Conservation (phyloP, 1,140 invertebrate genomes). For the Drosophila parabipectinata region DNA sequence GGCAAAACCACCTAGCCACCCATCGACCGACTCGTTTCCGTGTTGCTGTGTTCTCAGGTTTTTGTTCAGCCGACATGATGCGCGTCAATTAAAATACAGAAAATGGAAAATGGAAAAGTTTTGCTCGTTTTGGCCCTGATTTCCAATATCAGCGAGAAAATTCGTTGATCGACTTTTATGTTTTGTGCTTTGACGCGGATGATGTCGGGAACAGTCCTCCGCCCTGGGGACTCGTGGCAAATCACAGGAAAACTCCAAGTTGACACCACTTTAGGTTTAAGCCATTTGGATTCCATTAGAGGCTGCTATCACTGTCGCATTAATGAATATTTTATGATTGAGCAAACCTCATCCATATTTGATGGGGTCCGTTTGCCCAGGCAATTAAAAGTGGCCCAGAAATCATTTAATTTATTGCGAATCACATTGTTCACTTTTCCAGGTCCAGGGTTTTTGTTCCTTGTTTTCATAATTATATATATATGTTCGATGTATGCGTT, state of each 20-base stretch:
- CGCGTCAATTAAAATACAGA: constrained; percentile 62
- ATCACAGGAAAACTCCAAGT: constrained; percentile 13
- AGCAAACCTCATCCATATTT: constrained; percentile 21
- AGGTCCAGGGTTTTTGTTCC: not conserved
- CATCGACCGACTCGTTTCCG: constrained; percentile 5
- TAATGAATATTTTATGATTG: constrained; percentile 15
- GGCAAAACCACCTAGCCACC: not conserved
- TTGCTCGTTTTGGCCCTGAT: constrained; percentile 41
- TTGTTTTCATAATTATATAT: constrained; percentile 38
- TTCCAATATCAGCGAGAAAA: constrained; percentile 22
- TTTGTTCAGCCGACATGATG: constrained; percentile 58
- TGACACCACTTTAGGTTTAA: constrained; percentile 2
- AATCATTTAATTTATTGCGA: constrained; percentile 46
- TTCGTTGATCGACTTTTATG: constrained; percentile 47
- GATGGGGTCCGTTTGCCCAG: constrained; percentile 6
- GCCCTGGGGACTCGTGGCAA: constrained; percentile 1
- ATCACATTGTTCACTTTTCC: constrained; percentile 35
- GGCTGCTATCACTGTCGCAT: not conserved
- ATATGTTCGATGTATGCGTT: constrained; percentile 8
- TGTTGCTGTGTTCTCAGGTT: constrained; percentile 29
- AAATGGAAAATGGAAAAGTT: constrained; percentile 43
- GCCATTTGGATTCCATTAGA: constrained; percentile 16
- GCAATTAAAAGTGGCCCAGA: constrained; percentile 29
- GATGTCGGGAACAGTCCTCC: constrained; percentile 16
- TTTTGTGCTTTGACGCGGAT: constrained; percentile 18